Base-by-base conservation (phyloP, 2,113 vertebrate species). In the Cheirogaleus medius region DNA sequence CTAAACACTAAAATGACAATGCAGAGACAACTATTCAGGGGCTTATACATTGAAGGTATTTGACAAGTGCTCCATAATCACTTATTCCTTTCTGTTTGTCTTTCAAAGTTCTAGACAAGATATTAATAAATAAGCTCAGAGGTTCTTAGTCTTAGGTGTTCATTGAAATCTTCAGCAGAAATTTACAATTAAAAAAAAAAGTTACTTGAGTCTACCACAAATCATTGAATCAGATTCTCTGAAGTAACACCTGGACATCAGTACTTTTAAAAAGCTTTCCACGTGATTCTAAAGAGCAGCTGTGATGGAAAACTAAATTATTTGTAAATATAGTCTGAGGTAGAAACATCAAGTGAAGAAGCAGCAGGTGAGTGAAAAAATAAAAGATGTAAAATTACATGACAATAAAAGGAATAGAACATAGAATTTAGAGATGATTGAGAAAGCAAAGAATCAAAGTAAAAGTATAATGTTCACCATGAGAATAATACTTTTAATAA, bases 381-480 rank as follows among this genome's bases (percentile, higher is more conserved):
- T 3, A 71, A n/a, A 25, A 88, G 42, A 15, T 71, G 25, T 89
- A 85, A 89, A 77, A 27, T 4, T 76, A 71, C 9, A 88, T 27
- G 23, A 27, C 32, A 91, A 37, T 87, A 64, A 87, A 90, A 42
- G 77, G 82, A 94, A 87, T 39, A 73, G 17, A 95, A 92, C 17
- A 52, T 1, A 78, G 29, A 13, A 66, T 47, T 87, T 54, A 92
- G 54, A 91, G 21, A 78, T 54, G 44, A 60, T n/a, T 9, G 4
- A 97, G 12, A 87, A 87, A 92, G 21, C 44, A 37, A 93, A 49
- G 15, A 85, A 52, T 94, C 29, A 94, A 84, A 87, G 32, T 54
- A 47, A 80, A 82, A 74, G 32, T 54, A 49, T 44, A 60, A 89
- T 58, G 18, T 87, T 56, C n/a, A 37, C 71, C 0, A 47, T 71